phyloP scores from a whole-genome alignment of 2,797 vertebrate genomes.

The Typhlichthys eigenmanni region DNA sequence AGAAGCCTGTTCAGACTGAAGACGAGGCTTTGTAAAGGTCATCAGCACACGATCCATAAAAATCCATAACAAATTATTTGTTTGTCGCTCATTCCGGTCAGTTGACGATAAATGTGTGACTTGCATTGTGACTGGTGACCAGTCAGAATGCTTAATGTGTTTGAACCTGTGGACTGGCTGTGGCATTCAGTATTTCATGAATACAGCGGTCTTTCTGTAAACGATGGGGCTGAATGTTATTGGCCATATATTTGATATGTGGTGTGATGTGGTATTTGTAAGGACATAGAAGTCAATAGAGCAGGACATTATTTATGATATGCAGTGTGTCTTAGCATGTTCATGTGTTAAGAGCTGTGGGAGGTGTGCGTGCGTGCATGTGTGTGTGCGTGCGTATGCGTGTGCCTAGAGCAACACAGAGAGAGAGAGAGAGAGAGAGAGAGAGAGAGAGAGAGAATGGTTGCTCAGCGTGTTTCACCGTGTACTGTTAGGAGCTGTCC shows the following conservation, averaged over 20 bases:
- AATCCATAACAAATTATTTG: not conserved
- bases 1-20: slow-evolving; percentile 14
- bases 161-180: too few relatives aligned
- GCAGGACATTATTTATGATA: not conserved
- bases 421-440: slow-evolving; percentile 3
- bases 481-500: slow-evolving; percentile 63
- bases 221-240: too few relatives aligned
- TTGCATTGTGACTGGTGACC: not conserved
- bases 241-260: not conserved
- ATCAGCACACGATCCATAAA: slow-evolving; percentile 13
- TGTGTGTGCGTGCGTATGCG: slow-evolving; percentile 16
- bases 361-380: slow-evolving; percentile 26
- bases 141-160: not conserved
- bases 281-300: not conserved
- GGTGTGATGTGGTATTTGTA: not conserved
- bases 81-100: too few relatives aligned
- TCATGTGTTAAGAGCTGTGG: slow-evolving; percentile 26
- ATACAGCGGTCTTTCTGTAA: too few relatives aligned
- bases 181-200: too few relatives aligned
- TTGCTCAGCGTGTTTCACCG: slow-evolving; percentile 26
- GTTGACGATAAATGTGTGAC: too few relatives aligned
- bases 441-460: slow-evolving; percentile 8
- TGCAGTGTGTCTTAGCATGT: not conserved
- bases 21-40: slow-evolving; percentile 21
- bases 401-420: slow-evolving; percentile 12